Evolutionary conservation across 2,797 vertebrate species (phyloP), one percentile per base, ranked within the genome.

Genomic region (Tapera naevia): DNA sequence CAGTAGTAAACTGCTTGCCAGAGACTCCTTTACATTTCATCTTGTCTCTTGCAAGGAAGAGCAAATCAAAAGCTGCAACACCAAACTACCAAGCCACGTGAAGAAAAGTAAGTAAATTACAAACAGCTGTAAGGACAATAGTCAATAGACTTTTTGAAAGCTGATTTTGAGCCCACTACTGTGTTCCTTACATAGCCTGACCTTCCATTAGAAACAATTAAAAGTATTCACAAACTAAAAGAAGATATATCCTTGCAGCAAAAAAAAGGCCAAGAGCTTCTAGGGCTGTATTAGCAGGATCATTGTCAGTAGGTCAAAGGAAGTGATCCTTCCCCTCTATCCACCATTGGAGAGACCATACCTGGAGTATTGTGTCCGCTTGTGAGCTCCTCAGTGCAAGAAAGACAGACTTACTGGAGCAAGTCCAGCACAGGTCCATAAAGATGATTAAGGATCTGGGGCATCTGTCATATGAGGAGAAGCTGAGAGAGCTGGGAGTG

Each of bases 31-130:
- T 64, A 65, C n/a, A 22, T 56, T 94, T 90, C n/a, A n/a, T 48
- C 30, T 53, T 61, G 56, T 64, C 50, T 93, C 33, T 56, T 66
- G 45, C 48, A 86, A 93, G 57, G 33, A 89, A 86, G 79, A 94
- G 58, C 48, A 86, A 94, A 94, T 88, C 35, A 84, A 60, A 39
- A 88, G 25, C 54, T 88, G 43, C 61, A 94, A 66, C 87, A 81
- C 35, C n/a, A 66, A 86, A 53, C 54, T 70, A 33, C 24, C 16
- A 50, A 80, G 65, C 21, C 53, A 86, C 56, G 32, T 54, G 56
- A 91, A 91, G 67, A 53, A 80, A 94, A 80, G 54, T 70, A 94
- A 94, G 48, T 86, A 92, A 95, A 94, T 95, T 94, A 80, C 25
- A 60, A 78, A 53, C 56, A 94, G 24, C 37, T 95, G 28, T 50